These are phyloP conservation scores for Microcebus ravelobensis DNA, from an alignment of 2,113 vertebrate species.

Conservation along the genomic window DNA sequence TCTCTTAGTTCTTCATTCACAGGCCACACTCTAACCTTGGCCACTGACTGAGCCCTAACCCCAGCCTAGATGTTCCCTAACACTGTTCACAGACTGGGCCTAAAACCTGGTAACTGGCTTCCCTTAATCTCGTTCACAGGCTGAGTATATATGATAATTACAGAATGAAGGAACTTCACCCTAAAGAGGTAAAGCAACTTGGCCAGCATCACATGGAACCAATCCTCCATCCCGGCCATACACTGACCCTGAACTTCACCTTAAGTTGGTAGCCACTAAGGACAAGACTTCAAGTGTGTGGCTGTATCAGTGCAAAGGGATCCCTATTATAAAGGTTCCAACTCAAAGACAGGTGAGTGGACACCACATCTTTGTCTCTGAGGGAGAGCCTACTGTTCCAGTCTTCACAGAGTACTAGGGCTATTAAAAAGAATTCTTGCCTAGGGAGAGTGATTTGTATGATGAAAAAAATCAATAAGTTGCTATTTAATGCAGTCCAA, in stretches of 20 bases:
- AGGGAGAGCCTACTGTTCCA: not conserved
- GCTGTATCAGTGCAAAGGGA: not conserved
- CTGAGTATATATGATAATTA: not conserved
- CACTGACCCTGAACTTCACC: not conserved
- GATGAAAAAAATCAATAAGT: conserved; percentile 65
- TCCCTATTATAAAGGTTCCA: not conserved
- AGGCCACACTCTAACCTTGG: not conserved
- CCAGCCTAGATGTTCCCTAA: not conserved
- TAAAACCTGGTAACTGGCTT: not conserved
- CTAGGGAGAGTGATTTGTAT: conserved; percentile 39
- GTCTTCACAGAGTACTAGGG: not conserved
- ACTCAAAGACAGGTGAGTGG: not conserved
- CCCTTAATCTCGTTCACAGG: not conserved
- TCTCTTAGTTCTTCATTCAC: conserved; percentile 27
- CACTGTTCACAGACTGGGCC: not conserved
- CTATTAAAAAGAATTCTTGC: conserved; percentile 53
- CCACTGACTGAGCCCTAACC: not conserved
- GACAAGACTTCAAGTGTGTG: not conserved
- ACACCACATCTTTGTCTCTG: not conserved
- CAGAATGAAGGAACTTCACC: not conserved
- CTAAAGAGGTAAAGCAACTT: conserved; percentile 21
- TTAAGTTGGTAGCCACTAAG: not conserved
- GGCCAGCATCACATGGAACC: not conserved
- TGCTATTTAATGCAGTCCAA: conserved; percentile 56
- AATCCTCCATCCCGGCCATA: not conserved